A percentile compares a stretch with the other conserved stretches of the same genome.
phyloP scores from a whole-genome alignment of 2,888 invertebrate genomes.

The Idaea biselata region DNA sequence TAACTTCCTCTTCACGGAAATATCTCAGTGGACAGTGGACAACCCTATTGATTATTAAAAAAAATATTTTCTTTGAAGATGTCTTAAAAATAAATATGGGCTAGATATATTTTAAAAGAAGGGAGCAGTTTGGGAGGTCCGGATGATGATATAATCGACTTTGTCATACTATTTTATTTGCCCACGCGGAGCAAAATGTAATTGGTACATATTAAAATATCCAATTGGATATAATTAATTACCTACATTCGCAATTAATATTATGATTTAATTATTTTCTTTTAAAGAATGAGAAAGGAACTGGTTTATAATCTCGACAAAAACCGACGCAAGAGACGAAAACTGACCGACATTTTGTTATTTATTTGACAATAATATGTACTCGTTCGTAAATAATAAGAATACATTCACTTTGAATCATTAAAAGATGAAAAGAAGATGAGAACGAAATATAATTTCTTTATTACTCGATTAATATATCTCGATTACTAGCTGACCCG shows the following conservation, averaged over 20 bases:
- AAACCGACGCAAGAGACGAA: constrained; percentile 11
- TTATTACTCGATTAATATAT: no score
- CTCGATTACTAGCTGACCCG: no score
- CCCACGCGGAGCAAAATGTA: no score
- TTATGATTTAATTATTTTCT: constrained; percentile 15
- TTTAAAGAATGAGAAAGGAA: constrained; percentile 26
- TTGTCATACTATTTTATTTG: no score
- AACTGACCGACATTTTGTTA: constrained; percentile 14
- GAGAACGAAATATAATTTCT: background rate
- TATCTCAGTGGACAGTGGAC: no score
- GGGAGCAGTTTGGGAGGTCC: background rate
- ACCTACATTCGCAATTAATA: constrained; percentile 12
- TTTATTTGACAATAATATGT: constrained; percentile 6
- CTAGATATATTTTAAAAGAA: background rate
- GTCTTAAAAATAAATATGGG: no score
- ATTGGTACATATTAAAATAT: no score
- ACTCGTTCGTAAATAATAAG: background rate
- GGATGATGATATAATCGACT: background rate
- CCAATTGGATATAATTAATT: background rate
- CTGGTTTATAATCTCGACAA: constrained; percentile 16
- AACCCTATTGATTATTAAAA: no score
- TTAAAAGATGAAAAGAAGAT: background rate
- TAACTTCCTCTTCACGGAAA: no score
- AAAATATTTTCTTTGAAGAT: no score
- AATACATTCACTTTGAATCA: background rate